Base-by-base conservation (phyloP, 2,797 vertebrate species). In the Gallinago stenura region DNA sequence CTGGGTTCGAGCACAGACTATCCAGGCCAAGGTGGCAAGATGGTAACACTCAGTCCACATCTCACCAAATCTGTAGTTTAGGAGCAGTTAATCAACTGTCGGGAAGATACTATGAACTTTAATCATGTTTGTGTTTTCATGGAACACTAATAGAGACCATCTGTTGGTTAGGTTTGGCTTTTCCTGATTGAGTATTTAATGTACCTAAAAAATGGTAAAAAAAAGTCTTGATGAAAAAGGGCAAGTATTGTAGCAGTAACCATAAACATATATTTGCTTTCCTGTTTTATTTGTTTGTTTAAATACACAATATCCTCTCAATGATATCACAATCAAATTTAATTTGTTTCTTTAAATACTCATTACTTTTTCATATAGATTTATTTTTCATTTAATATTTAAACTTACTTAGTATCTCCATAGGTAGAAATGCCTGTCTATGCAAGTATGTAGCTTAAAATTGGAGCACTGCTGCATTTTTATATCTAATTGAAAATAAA, bases 401-500 rank as follows among this genome's bases (percentile, higher is more conserved):
- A 50, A 73, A 26, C 26, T 94, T 84, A 73, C 35, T 35, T 37
- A 60, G 53, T 78, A 64, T 31, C 20, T 57, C 7, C 19, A 71
- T 35, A 56, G 64, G 79, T 57, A 78, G 26, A 89, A 93, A 79
- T 81, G 12, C 13, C 75, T 82, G 48, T 85, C 70, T 83, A 70
- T 88, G 45, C 39, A 75, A 86, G 25, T 45, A 45, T 41, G 9
- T 60, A 93, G 56, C 61, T 64, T 45, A 86, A 84, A 96, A 91
- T 6, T 46, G 19, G 30, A 87, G 33, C 5, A 15, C 30, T 82
- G 61, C 15, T 70, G 69, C 46, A 51, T 66, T 97, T 93, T 97
- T 87, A 66, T 60, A 84, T 91, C 73, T 91, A 96, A 93, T 89
- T 97, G 76, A 95, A 97, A 95, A 95, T 66, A 97, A 95, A 95